These are phyloP conservation scores for Natator depressus DNA, from an alignment of 2,113 vertebrate genomes.

Conservation along the genomic window DNA sequence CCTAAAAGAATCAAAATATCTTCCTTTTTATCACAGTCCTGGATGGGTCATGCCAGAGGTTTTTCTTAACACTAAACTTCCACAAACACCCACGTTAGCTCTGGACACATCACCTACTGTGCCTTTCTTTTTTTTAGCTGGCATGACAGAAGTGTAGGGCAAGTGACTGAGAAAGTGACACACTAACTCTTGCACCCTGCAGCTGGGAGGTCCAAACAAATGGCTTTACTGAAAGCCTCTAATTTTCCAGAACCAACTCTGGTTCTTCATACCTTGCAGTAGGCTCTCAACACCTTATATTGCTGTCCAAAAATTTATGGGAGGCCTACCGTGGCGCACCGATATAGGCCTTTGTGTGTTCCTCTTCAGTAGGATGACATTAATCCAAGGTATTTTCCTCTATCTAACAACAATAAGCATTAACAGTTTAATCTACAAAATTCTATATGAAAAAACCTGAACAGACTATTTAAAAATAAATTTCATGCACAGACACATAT, in stretches of 20 bases:
- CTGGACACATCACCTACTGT: constrained; percentile 1
- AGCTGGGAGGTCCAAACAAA: constrained; percentile 34
- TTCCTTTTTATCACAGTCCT: neutral
- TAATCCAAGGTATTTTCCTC: neutral
- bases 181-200: neutral
- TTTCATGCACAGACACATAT: accelerated
- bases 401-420: neutral
- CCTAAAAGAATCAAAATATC: accelerated
- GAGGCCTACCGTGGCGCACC: neutral
- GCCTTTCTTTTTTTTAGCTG: constrained; percentile 21
- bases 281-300: neutral
- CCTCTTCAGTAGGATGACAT: neutral
- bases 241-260: neutral
- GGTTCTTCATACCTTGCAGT: neutral
- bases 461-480: neutral
- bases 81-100: constrained; percentile 18
- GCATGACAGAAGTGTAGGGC: constrained; percentile 24
- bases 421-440: neutral
- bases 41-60: neutral
- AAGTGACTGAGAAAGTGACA: constrained; percentile 58
- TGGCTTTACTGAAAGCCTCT: neutral
- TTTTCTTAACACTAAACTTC: neutral
- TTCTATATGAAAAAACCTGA: neutral
- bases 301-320: neutral
- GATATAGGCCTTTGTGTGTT: accelerated